These are phyloP conservation scores for Drosophila malerkotliana DNA, from an alignment of 1,140 invertebrate genomes.

Conservation along the genomic window DNA sequence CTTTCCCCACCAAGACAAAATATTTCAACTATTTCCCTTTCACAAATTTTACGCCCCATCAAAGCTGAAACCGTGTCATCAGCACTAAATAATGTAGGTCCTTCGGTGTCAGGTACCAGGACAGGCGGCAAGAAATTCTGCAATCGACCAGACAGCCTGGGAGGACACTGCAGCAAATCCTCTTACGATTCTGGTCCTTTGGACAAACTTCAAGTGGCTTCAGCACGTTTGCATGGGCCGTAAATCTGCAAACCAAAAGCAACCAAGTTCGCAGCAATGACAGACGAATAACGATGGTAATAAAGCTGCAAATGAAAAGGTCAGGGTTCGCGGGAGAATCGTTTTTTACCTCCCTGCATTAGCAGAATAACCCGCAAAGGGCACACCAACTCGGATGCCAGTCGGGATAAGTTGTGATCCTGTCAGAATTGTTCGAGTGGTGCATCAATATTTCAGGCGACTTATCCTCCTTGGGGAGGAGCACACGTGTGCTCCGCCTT, in stretches of 20 bases:
- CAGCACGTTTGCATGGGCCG: conserved; percentile 30
- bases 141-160: conserved; percentile 2
- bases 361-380: conserved; percentile 11
- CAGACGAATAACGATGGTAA: conserved; percentile 66
- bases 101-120: conserved; percentile 8
- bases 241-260: conserved; percentile 35
- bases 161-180: conserved; percentile 37
- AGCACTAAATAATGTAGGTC: conserved; percentile 39
- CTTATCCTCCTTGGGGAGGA: conserved; percentile 8
- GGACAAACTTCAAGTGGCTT: conserved; percentile 33
- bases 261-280: conserved; percentile 21
- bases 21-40: neutral
- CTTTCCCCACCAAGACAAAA: too few species aligned
- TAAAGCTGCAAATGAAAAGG: conserved; percentile 62
- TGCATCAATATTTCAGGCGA: conserved; percentile 41
- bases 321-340: neutral
- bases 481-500: conserved; percentile 18
- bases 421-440: conserved; percentile 42
- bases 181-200: conserved; percentile 23
- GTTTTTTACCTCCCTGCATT: conserved; percentile 44
- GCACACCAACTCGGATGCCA: conserved; percentile 6
- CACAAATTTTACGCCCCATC: conserved; percentile 6
- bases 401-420: conserved; percentile 32
- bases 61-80: conserved; percentile 22
- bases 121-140: conserved; percentile 16